Conservation (phyloP, 1,140 invertebrate species). For the Drosophila lini region DNA sequence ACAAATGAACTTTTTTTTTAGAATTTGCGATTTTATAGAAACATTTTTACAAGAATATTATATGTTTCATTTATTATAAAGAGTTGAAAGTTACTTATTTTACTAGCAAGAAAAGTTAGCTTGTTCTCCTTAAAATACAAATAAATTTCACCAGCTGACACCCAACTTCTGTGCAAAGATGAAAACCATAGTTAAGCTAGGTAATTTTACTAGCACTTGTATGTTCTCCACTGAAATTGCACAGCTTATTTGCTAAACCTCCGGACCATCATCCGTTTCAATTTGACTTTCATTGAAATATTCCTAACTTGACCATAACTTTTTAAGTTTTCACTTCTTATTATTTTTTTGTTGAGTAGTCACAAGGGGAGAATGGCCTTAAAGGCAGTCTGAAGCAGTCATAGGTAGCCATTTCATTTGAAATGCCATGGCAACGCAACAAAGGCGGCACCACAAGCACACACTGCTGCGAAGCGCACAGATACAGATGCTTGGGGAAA, state of each 20-base stretch:
- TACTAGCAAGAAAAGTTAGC: background rate
- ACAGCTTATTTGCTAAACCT: background rate
- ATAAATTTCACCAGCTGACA: too few relatives aligned
- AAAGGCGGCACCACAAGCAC: slow-evolving; percentile 34
- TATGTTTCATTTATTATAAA: background rate
- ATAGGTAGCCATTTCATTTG: slow-evolving; percentile 43
- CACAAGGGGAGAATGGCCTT: slow-evolving; percentile 24
- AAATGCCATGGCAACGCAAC: slow-evolving; percentile 68
- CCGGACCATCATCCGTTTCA: background rate
- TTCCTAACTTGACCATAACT: background rate
- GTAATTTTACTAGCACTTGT: background rate
- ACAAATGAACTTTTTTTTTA: too few relatives aligned
- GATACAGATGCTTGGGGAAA: slow-evolving; percentile 9
- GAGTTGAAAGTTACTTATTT: background rate
- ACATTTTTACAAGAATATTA: background rate
- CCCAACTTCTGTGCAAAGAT: too few relatives aligned
- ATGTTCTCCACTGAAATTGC: background rate
- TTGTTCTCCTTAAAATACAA: too few relatives aligned
- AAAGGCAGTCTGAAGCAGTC: slow-evolving; percentile 29
- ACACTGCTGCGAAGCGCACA: slow-evolving; percentile 26
- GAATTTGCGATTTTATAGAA: too few relatives aligned
- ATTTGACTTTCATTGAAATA: background rate
- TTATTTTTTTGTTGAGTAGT: background rate
- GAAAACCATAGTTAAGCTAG: background rate
- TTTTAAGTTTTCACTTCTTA: slow-evolving; percentile 14